These are phyloP conservation scores for Syngnathus floridae DNA, from an alignment of 2,113 vertebrate genomes.

Conservation along the genomic window DNA sequence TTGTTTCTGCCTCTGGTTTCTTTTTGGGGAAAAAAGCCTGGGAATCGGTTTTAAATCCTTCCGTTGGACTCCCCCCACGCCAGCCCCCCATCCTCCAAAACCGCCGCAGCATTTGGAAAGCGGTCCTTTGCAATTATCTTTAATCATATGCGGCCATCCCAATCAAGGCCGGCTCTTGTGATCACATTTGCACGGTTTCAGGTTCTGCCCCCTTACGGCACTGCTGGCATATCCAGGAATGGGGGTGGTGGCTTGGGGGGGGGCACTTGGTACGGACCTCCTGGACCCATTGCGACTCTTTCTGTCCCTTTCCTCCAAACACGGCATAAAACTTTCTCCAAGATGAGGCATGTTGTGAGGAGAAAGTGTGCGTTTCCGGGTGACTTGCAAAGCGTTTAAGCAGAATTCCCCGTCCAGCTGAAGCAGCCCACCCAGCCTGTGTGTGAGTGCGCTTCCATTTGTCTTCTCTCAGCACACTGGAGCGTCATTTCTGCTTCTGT, in stretches of 20 bases:
- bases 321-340: neutral
- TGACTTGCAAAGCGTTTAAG: conserved; percentile 48
- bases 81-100: conserved; percentile 19
- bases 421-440: conserved; percentile 71
- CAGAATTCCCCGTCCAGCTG: conserved; percentile 65
- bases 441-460: conserved; percentile 60
- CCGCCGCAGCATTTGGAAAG: conserved; percentile 63
- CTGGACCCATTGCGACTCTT: conserved; percentile 35
- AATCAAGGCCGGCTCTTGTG: conserved; percentile 65
- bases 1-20: conserved; percentile 11
- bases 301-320: neutral
- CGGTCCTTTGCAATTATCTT: conserved; percentile 70
- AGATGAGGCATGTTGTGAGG: conserved; percentile 1
- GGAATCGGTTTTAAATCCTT: conserved; percentile 45
- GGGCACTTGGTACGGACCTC: conserved; percentile 52
- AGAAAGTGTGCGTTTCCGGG: conserved; percentile 21
- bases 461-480: conserved; percentile 35
- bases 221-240: conserved; percentile 38
- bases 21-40: conserved; percentile 1
- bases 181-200: conserved; percentile 74
- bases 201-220: conserved; percentile 58
- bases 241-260: conserved; percentile 8
- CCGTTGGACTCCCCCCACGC: conserved; percentile 40
- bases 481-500: conserved; percentile 3
- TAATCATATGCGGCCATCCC: conserved; percentile 70